Conservation (phyloP, 2,888 invertebrate genomes). For the Chrysodeixis includens region DNA sequence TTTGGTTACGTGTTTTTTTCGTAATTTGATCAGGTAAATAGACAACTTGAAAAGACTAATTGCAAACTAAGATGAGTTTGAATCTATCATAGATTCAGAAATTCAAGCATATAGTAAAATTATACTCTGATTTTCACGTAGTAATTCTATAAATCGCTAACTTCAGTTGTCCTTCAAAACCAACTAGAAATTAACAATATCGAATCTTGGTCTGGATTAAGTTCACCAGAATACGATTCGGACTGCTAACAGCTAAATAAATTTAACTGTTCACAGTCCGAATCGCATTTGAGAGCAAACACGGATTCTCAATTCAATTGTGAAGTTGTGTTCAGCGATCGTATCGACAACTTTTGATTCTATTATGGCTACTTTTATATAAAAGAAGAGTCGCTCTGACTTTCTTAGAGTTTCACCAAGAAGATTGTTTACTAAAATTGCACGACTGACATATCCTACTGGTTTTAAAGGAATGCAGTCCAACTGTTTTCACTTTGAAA, state of each 20-base stretch:
- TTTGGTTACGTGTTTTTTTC: not conserved
- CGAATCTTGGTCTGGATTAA: not conserved
- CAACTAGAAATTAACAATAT: not conserved
- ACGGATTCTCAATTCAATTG: not conserved
- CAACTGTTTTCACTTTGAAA: not conserved
- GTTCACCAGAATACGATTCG: not conserved
- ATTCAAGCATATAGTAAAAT: too few relatives aligned
- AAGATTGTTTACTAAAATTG: not conserved
- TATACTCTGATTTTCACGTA: too few relatives aligned
- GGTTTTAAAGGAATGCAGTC: not conserved
- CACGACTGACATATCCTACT: not conserved
- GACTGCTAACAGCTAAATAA: too few relatives aligned
- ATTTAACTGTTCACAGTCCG: not conserved
- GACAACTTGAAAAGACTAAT: too few relatives aligned
- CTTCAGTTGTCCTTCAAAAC: too few relatives aligned
- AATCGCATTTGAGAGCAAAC: slow-evolving; percentile 1
- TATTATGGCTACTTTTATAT: not conserved
- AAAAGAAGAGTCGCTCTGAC: not conserved
- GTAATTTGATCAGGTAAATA: too few relatives aligned
- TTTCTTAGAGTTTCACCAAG: not conserved
- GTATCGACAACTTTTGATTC: not conserved
- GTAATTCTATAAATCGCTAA: too few relatives aligned
- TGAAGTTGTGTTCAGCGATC: slow-evolving; percentile 1
- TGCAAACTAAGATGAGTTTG: too few relatives aligned
- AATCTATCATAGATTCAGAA: too few relatives aligned